Evolutionary conservation across 2,113 vertebrate species (phyloP), one percentile per base, ranked within the genome.

Genomic region (Theropithecus gelada): DNA sequence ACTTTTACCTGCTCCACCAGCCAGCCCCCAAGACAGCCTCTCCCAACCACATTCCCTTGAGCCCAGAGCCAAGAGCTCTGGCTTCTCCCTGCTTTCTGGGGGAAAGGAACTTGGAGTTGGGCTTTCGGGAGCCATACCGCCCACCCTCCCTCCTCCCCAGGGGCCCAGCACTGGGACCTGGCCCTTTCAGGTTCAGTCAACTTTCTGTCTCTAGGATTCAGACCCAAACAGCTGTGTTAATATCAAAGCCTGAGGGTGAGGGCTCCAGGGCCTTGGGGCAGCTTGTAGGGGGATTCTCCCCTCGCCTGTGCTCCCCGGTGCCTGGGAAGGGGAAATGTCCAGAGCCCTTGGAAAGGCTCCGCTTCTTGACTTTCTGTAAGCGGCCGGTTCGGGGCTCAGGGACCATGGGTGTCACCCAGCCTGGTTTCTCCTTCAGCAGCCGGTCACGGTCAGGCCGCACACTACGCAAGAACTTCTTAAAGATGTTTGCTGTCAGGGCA

Each of bases 161-260:
- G 81, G 90, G n/a, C 68, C 66, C 86, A 32, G 75, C 83, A 6
- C 12, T 3, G 9, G 43, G 75, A 79, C 43, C 30, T 25, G 70
- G 45, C 57, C 72, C 83, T 81, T 72, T 14, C 4, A 59, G 45
- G 70, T 66, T 61, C 93, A 88, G 82, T 72, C 61, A 64, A 23
- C 16, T 22, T 70, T 90, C 59, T 17, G 35, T 40, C 17, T 88
- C 52, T 18, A 6, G 14, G 73, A 48, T 90, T 99, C 99, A 99
- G 94, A 99, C 99, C 99, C 99, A 99, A 43, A 99, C 99, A 48
- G 99, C 99, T 72, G 99, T 99, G 97, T 99, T 99, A 97, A 99
- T 99, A 97, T 99, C 99, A 98, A 99, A 99, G 86, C 99, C 99
- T 0, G 99, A 98, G 99, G 97, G 98, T 88, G 98, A 97, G 98